Evolutionary conservation across 2,888 invertebrate genomes (phyloP).

Genomic region (Dilophus febrilis): DNA sequence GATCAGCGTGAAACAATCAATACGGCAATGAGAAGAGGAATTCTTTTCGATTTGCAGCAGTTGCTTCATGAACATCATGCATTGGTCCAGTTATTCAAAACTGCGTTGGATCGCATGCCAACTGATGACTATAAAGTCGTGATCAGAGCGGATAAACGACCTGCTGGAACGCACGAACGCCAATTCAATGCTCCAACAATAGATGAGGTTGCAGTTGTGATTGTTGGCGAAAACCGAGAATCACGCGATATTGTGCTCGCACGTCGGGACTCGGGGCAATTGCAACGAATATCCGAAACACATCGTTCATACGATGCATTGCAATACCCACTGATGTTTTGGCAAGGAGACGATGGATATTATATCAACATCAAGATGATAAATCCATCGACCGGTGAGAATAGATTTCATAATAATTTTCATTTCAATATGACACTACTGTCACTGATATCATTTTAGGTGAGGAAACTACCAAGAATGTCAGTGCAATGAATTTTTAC

Average conservation of each 20-base stretch:
- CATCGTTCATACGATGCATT: conserved; percentile 21
- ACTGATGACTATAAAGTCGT: conserved; percentile 14
- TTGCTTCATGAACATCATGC: conserved; percentile 7
- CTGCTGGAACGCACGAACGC: conserved; percentile 15
- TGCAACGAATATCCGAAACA: conserved; percentile 15
- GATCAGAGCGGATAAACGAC: conserved; percentile 17
- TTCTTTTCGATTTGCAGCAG: conserved; percentile 10
- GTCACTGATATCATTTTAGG: too few species aligned
- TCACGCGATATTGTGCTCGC: conserved; percentile 16
- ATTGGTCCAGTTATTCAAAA: conserved; percentile 12
- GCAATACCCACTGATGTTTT: conserved; percentile 20
- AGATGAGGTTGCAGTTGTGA: conserved; percentile 16
- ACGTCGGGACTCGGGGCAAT: conserved; percentile 11
- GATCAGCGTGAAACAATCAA: conserved; percentile 9
- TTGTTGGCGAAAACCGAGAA: conserved; percentile 15
- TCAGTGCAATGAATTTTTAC: conserved; percentile 15
- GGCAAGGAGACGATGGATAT: conserved; percentile 16
- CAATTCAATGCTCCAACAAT: conserved; percentile 16
- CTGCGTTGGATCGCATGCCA: conserved; percentile 13
- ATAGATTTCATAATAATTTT: conserved; percentile 6
- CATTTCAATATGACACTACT: too few species aligned
- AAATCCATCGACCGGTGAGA: conserved; percentile 9
- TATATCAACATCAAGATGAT: conserved; percentile 10
- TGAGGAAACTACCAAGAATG: conserved; percentile 11
- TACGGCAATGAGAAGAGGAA: conserved; percentile 12